Conservation (phyloP, 2,113 vertebrate genomes). For the Gnathonemus longibarbis region DNA sequence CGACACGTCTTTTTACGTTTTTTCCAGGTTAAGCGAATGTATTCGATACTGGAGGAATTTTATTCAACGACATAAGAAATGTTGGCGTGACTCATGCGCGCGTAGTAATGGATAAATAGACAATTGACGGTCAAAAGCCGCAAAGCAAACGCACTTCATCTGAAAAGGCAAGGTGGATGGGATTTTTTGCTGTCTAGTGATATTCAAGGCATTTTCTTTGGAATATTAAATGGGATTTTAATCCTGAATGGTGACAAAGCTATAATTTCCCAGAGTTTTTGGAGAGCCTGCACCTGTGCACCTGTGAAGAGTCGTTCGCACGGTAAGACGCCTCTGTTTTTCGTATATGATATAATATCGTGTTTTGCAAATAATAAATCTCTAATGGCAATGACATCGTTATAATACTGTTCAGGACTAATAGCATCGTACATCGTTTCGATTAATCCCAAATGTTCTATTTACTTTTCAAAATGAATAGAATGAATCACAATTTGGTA, state of each 20-base stretch:
- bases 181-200: conserved; percentile 47
- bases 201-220: conserved; percentile 52
- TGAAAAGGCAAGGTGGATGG: conserved; percentile 66
- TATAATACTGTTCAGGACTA: not conserved
- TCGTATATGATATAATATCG: not conserved
- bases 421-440: not conserved
- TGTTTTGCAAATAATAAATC: not conserved
- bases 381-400: not conserved
- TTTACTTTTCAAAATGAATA: not conserved
- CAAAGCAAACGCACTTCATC: conserved; percentile 53
- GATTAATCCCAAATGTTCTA: not conserved
- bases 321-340: conserved; percentile 39
- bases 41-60: conserved; percentile 36
- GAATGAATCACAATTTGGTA: not conserved
- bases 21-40: conserved; percentile 43
- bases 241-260: conserved; percentile 39
- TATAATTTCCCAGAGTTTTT: conserved; percentile 43
- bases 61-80: conserved; percentile 55
- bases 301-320: conserved; percentile 25
- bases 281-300: conserved; percentile 42
- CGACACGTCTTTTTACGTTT: conserved; percentile 38
- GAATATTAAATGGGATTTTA: conserved; percentile 56
- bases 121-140: conserved; percentile 57
- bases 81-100: conserved; percentile 62
- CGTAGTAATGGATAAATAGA: conserved; percentile 54